phyloP scores from a whole-genome alignment of 1,140 invertebrate species.

The Sweltsa coloradensis region DNA sequence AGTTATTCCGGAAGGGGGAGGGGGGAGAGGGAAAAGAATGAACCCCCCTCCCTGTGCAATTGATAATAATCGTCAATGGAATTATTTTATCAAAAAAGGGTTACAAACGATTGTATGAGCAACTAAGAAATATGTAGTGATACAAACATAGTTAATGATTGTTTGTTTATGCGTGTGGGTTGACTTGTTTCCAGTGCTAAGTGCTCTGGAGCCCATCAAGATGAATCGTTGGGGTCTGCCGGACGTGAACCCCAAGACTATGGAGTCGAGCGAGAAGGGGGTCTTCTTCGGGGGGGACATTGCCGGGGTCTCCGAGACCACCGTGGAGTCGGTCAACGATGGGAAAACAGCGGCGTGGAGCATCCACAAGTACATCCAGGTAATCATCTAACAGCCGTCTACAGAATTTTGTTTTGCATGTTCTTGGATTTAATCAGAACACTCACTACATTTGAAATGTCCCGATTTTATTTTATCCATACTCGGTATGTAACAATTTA shows the following conservation, averaged over 20 bases:
- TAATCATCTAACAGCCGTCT: slow-evolving; percentile 24
- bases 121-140: no score
- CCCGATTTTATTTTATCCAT: no score
- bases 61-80: no score
- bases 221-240: slow-evolving; percentile 67
- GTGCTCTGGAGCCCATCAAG: slow-evolving; percentile 66
- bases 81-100: no score
- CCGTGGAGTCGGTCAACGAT: slow-evolving; percentile 96
- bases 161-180: background rate
- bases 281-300: slow-evolving; percentile 93
- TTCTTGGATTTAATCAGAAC: no score
- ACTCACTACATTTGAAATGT: no score
- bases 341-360: slow-evolving; percentile 94
- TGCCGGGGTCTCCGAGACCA: slow-evolving; percentile 87
- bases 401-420: no score
- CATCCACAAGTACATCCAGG: slow-evolving; percentile 89
- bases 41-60: no score
- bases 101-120: no score
- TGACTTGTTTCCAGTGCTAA: slow-evolving; percentile 45
- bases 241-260: slow-evolving; percentile 58
- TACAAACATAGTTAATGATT: background rate
- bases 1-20: no score
- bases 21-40: no score
- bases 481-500: no score
- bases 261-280: slow-evolving; percentile 61